phyloP scores from a whole-genome alignment of 1,140 invertebrate genomes.

The Aphelinus certus region DNA sequence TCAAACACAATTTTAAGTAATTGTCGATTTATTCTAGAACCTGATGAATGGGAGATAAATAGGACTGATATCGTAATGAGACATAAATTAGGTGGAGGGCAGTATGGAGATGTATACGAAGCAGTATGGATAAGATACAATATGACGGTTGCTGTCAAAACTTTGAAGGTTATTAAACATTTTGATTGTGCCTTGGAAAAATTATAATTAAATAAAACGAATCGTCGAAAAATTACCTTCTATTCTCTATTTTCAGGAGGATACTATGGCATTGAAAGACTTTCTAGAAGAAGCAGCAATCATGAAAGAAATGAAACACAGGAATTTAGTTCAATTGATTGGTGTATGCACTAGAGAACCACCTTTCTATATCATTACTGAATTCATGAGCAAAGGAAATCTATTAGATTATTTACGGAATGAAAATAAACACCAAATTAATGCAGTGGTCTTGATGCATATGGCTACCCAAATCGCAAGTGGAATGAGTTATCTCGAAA shows the following conservation, averaged over 20 bases:
- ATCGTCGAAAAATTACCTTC: slow-evolving; percentile 1
- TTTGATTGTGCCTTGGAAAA: neutral
- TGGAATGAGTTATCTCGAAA: slow-evolving; percentile 98
- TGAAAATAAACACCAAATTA: slow-evolving; percentile 87
- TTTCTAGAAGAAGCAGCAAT: slow-evolving; percentile 99
- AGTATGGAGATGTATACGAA: slow-evolving; percentile 99
- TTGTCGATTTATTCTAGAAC: slow-evolving; percentile 67
- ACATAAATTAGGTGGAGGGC: slow-evolving; percentile 96
- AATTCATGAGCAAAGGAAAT: slow-evolving; percentile 99
- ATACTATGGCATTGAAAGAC: slow-evolving; percentile 99
- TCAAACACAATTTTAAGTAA: slow-evolving; percentile 1
- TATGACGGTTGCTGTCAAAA: slow-evolving; percentile 97
- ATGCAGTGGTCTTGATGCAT: slow-evolving; percentile 96
- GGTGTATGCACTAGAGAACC: slow-evolving; percentile 97
- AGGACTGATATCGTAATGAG: slow-evolving; percentile 98
- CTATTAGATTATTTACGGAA: slow-evolving; percentile 94
- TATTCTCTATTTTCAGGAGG: slow-evolving; percentile 74
- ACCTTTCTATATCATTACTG: slow-evolving; percentile 99
- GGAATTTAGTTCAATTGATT: slow-evolving; percentile 96
- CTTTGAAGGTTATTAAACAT: slow-evolving; percentile 78
- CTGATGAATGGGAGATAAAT: slow-evolving; percentile 98
- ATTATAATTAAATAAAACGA: too few species aligned
- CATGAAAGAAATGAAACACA: slow-evolving; percentile 99
- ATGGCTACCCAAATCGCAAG: slow-evolving; percentile 99
- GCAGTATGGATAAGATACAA: slow-evolving; percentile 97